These are phyloP conservation scores for Mythimna loreyi DNA, from an alignment of 2,888 invertebrate species.

Conservation along the genomic window DNA sequence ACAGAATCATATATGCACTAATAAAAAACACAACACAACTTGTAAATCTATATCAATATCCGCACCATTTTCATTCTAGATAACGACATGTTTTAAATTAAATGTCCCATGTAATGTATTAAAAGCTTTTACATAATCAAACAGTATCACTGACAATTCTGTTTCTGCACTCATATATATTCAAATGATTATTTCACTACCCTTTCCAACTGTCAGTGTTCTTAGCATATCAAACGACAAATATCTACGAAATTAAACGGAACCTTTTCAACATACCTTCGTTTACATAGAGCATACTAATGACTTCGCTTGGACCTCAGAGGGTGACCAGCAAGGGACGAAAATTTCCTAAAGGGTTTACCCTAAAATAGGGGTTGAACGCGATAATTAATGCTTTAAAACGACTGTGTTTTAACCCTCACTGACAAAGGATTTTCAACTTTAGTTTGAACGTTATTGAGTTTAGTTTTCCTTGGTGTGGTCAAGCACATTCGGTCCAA, in stretches of 20 bases:
- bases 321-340: slow-evolving; percentile 89
- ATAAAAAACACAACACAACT: neutral
- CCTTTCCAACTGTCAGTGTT: slow-evolving; percentile 57
- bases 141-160: slow-evolving; percentile 36
- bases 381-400: slow-evolving; percentile 89
- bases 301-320: slow-evolving; percentile 84
- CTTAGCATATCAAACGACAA: slow-evolving; percentile 74
- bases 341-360: slow-evolving; percentile 89
- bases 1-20: too few relatives aligned
- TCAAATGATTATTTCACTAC: slow-evolving; percentile 56
- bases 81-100: slow-evolving; percentile 18
- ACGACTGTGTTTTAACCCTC: slow-evolving; percentile 79
- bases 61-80: neutral
- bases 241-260: slow-evolving; percentile 78
- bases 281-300: slow-evolving; percentile 85
- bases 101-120: slow-evolving; percentile 18
- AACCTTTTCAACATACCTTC: slow-evolving; percentile 83
- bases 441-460: slow-evolving; percentile 61
- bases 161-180: slow-evolving; percentile 54
- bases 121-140: slow-evolving; percentile 10
- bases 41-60: neutral
- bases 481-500: slow-evolving; percentile 83
- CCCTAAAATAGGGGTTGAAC: slow-evolving; percentile 86
- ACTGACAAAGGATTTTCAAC: slow-evolving; percentile 60
- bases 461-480: slow-evolving; percentile 55